A percentile compares a stretch with the other conserved stretches of the same genome.
These are phyloP conservation scores for Phenganax stokvisi DNA, from an alignment of 92 coral and sea anemone genomes.

Conservation along the genomic window DNA sequence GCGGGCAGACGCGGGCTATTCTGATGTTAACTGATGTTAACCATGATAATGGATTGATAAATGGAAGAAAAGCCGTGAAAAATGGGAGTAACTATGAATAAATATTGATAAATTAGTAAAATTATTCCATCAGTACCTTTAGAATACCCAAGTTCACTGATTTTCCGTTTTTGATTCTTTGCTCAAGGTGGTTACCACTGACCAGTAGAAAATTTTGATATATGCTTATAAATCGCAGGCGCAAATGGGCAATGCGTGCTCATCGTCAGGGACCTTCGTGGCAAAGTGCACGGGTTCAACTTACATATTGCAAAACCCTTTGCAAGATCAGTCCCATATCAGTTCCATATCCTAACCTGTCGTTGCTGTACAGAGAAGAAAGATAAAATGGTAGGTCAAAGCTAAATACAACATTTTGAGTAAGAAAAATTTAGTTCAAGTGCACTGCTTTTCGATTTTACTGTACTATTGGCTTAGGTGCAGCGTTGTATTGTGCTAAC, in stretches of 20 bases:
- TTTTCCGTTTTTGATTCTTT: no score
- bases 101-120: no score
- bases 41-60: not conserved
- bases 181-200: not conserved
- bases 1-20: not conserved
- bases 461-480: no score
- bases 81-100: no score
- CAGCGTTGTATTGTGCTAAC: no score
- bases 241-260: not conserved
- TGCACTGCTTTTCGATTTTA: no score
- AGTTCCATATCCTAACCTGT: not conserved
- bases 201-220: not conserved
- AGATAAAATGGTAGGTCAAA: slow-evolving; percentile 3
- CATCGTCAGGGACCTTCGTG: not conserved
- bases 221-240: not conserved
- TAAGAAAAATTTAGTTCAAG: no score
- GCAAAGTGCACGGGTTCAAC: slow-evolving; percentile 18
- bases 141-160: no score
- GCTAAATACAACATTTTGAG: not conserved
- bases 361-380: not conserved
- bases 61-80: not conserved
- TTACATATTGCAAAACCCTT: not conserved
- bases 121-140: no score
- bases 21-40: not conserved
- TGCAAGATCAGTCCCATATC: not conserved